These are phyloP conservation scores for Teleogryllus oceanicus DNA, from an alignment of 2,888 invertebrate genomes.

Conservation along the genomic window DNA sequence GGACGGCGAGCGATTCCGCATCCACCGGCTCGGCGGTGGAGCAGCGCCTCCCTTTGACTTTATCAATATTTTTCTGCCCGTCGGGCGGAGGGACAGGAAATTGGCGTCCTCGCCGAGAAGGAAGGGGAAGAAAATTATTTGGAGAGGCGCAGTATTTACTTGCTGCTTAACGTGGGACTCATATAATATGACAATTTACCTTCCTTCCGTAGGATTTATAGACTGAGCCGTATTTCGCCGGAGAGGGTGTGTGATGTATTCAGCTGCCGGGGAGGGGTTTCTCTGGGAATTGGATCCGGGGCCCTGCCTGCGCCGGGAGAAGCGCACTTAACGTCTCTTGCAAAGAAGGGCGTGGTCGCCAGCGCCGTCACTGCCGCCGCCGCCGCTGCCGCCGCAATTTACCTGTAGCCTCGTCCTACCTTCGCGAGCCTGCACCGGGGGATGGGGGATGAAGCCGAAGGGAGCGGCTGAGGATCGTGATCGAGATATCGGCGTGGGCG, in stretches of 20 bases:
- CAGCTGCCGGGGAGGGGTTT: slow-evolving; percentile 11
- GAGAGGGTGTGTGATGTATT: slow-evolving; percentile 3
- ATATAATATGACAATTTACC: slow-evolving; percentile 2
- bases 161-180: neutral
- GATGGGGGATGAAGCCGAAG: neutral
- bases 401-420: neutral
- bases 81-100: neutral
- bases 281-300: neutral
- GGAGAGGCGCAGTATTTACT: neutral
- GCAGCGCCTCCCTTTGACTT: no score
- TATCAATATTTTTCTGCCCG: no score
- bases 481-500: no score
- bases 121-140: neutral
- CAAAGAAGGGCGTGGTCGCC: neutral
- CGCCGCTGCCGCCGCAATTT: neutral
- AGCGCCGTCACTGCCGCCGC: neutral
- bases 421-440: neutral
- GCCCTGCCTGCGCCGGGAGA: slow-evolving; percentile 9
- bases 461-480: neutral
- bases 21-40: no score
- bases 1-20: no score
- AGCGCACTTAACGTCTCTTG: neutral
- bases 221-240: neutral
- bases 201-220: slow-evolving; percentile 9
- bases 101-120: neutral